A percentile compares a stretch with the other conserved stretches of the same genome.
These are phyloP conservation scores for Perdix hodgsoniae DNA, from an alignment of 2,797 vertebrate genomes.

Conservation along the genomic window DNA sequence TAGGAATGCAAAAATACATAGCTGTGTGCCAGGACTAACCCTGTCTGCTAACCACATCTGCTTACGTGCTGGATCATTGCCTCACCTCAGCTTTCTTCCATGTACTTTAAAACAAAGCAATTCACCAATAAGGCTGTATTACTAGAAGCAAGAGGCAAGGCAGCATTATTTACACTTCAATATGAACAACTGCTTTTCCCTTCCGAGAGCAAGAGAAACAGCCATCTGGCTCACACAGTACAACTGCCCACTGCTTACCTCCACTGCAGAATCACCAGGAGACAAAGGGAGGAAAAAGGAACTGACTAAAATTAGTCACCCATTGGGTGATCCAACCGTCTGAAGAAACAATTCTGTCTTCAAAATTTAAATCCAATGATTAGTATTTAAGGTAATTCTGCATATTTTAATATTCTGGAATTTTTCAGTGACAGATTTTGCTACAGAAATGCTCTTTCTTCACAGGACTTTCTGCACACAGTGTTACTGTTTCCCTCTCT, in stretches of 20 bases:
- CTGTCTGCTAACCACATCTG: neutral
- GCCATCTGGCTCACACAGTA: constrained; percentile 1
- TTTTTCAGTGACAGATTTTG: neutral
- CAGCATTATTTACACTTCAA: neutral
- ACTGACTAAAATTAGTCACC: constrained; percentile 24
- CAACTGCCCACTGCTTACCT: constrained; percentile 22
- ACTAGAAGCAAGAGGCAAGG: neutral
- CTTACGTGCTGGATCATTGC: neutral
- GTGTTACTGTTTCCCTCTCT: neutral
- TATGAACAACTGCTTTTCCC: neutral
- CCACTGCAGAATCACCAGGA: constrained; percentile 37
- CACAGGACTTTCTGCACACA: neutral
- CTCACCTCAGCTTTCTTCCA: neutral
- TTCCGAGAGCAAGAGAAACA: neutral
- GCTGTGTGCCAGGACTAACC: neutral
- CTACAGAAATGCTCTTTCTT: neutral
- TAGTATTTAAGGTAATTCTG: neutral
- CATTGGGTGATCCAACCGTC: neutral
- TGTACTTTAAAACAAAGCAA: neutral
- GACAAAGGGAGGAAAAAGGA: neutral
- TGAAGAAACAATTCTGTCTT: neutral
- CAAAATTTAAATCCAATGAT: neutral
- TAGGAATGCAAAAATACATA: accelerated
- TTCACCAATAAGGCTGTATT: neutral
- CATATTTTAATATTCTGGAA: neutral